These are phyloP conservation scores for Zaprionus lachaisei DNA, from an alignment of 1,140 invertebrate genomes.

Conservation along the genomic window DNA sequence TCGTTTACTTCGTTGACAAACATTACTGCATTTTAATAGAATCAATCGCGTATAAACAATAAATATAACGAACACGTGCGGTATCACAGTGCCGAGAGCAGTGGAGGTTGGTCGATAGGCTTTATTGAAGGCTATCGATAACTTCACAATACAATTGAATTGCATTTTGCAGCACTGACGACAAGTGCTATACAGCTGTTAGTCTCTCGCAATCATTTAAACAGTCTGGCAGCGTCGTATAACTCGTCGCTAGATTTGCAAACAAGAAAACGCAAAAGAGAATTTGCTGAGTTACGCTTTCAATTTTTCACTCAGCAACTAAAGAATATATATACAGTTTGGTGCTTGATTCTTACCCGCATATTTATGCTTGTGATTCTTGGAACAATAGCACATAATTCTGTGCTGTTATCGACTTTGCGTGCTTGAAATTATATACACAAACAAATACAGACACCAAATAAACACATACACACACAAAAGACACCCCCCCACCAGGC, in stretches of 20 bases:
- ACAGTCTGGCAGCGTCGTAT: constrained; percentile 26
- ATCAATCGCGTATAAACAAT: constrained; percentile 64
- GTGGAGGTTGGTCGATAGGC: not conserved
- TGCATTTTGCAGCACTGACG: constrained; percentile 13
- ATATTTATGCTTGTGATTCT: constrained; percentile 29
- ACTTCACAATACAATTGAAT: not conserved
- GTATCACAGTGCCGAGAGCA: constrained; percentile 9
- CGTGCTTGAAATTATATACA: constrained; percentile 38
- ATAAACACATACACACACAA: constrained; percentile 39
- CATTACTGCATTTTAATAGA: constrained; percentile 85
- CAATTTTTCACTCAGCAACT: constrained; percentile 3
- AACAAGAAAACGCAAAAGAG: constrained; percentile 54
- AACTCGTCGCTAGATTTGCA: constrained; percentile 47
- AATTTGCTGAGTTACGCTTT: constrained; percentile 27
- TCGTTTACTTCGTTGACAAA: constrained; percentile 95
- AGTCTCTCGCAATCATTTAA: not conserved
- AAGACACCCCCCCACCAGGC: constrained; percentile 32
- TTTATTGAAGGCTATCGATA: not conserved
- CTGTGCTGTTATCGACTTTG: constrained; percentile 22
- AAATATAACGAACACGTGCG: constrained; percentile 56
- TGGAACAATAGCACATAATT: not conserved
- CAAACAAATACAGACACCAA: constrained; percentile 42
- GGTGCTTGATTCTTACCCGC: constrained; percentile 12
- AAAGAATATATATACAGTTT: constrained; percentile 1
- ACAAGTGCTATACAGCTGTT: constrained; percentile 36